A percentile compares a stretch with the other conserved stretches of the same genome.
Evolutionary conservation across 2,113 vertebrate genomes (phyloP).

Genomic region (Syngnathoides biaculeatus): DNA sequence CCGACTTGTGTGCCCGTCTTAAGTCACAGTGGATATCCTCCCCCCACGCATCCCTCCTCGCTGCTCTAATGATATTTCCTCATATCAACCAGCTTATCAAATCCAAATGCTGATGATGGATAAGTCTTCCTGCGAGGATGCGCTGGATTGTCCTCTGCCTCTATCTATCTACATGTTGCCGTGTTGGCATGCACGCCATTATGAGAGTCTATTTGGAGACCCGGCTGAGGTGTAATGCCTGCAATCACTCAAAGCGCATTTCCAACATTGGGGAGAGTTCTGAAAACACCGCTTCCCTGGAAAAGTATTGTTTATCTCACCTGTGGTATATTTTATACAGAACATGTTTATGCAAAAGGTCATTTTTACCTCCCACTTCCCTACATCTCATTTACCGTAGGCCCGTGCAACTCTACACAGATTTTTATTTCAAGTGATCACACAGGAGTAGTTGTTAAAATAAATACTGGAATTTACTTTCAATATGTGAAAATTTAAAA

Average conservation of each 20-base stretch:
- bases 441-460: not conserved
- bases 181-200: conserved; percentile 57
- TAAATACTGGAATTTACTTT: not conserved
- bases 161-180: conserved; percentile 66
- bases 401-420: not conserved
- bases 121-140: conserved; percentile 60
- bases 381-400: conserved; percentile 6
- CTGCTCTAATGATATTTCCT: conserved; percentile 54
- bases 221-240: conserved; percentile 52
- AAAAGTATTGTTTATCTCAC: conserved; percentile 18
- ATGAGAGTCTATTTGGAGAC: conserved; percentile 57
- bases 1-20: conserved; percentile 51
- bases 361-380: conserved; percentile 15
- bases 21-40: conserved; percentile 43
- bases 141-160: conserved; percentile 38
- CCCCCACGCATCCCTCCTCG: conserved; percentile 43
- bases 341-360: not conserved
- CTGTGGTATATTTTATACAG: not conserved
- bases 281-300: conserved; percentile 16
- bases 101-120: conserved; percentile 68
- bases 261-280: conserved; percentile 16
- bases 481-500: not conserved
- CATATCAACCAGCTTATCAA: conserved; percentile 59
- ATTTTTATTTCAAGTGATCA: not conserved
- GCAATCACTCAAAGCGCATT: conserved; percentile 61